phyloP scores from a whole-genome alignment of 1,140 invertebrate genomes.

The Orussus abietinus region DNA sequence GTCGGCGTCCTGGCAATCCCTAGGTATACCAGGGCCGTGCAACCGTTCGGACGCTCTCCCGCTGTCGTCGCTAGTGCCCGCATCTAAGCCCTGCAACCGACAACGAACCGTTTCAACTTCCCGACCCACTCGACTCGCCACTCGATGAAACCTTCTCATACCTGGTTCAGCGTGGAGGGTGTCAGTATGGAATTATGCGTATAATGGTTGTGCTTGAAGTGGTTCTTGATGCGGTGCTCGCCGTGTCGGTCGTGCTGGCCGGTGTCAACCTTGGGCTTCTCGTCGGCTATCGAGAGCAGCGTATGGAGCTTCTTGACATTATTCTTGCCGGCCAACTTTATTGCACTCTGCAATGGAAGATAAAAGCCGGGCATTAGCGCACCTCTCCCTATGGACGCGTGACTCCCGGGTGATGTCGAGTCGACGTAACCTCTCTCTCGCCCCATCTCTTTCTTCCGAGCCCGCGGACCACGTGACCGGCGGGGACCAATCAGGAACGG shows the following conservation, averaged over 20 bases:
- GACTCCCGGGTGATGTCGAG: no score
- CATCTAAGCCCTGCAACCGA: constrained; percentile 67
- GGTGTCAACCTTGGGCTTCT: constrained; percentile 59
- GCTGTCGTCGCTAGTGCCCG: constrained; percentile 74
- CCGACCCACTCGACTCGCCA: constrained; percentile 3
- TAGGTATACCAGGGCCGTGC: constrained; percentile 68
- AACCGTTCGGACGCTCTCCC: constrained; percentile 71
- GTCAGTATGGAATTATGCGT: constrained; percentile 53
- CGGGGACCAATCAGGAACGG: no score
- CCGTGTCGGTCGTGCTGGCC: constrained; percentile 56
- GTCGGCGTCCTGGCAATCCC: constrained; percentile 64
- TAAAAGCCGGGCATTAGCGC: no score
- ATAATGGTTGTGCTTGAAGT: constrained; percentile 52
- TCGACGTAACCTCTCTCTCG: no score
- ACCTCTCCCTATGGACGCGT: no score
- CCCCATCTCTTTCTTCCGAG: no score
- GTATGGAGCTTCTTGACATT: constrained; percentile 56
- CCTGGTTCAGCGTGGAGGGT: constrained; percentile 49
- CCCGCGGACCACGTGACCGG: no score
- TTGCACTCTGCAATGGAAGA: constrained; percentile 55
- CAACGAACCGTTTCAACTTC: constrained; percentile 9
- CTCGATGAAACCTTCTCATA: constrained; percentile 27
- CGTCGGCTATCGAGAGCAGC: constrained; percentile 54
- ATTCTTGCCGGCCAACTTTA: constrained; percentile 59
- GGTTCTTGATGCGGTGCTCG: constrained; percentile 53